Conservation (phyloP, 2,888 invertebrate species). For the Laothoe populi region DNA sequence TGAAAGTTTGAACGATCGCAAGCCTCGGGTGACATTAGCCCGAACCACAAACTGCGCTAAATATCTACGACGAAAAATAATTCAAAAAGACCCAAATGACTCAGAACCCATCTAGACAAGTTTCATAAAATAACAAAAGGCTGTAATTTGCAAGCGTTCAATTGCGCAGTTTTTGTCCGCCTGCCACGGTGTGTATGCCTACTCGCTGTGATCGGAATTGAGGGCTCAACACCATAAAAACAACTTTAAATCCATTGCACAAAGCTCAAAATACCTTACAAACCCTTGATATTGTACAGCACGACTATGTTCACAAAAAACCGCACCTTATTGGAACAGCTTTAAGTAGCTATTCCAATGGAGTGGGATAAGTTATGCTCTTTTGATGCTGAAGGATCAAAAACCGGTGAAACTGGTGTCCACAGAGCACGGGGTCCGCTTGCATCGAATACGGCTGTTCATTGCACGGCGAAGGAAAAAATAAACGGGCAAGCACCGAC, state of each 20-base stretch:
- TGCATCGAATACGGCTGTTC: constrained; percentile 14
- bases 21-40: background rate
- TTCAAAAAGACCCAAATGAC: constrained; percentile 25
- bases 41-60: background rate
- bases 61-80: constrained; percentile 13
- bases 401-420: constrained; percentile 23
- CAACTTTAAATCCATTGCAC: background rate
- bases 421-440: constrained; percentile 17
- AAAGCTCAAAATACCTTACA: background rate
- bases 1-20: background rate
- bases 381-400: background rate
- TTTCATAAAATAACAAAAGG: constrained; percentile 27
- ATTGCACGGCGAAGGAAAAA: constrained; percentile 21
- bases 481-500: constrained; percentile 13
- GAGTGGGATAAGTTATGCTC: background rate
- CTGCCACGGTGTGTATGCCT: constrained; percentile 11
- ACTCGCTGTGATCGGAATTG: constrained; percentile 9
- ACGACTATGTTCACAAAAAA: background rate
- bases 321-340: background rate
- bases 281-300: background rate
- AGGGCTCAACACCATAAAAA: background rate
- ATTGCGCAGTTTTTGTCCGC: constrained; percentile 21
- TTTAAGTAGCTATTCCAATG: background rate
- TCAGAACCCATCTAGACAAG: constrained; percentile 29
- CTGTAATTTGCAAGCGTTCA: constrained; percentile 24